Evolutionary conservation across 2,113 vertebrate genomes (phyloP), one percentile per base, ranked within the genome.

Genomic region (Stegostoma tigrinum): DNA sequence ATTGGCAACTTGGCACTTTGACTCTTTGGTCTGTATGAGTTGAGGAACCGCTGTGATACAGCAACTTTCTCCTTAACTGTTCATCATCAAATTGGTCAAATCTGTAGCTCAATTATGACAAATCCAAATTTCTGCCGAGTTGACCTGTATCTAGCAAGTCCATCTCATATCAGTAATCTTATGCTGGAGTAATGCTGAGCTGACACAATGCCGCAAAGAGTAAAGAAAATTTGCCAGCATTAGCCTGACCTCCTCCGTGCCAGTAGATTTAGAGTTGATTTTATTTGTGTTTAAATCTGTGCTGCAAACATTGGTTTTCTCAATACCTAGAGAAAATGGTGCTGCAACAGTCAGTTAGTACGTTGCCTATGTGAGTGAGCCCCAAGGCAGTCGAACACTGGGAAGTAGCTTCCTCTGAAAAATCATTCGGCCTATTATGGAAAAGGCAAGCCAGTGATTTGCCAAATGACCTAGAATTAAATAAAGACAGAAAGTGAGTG

Each of bases 401-500:
- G 52, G 24, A 42, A 86, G 48, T 45, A 86, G 83, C 83, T 86
- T 48, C 83, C 83, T 86, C 42, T 48, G 42, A 86, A 45, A 5
- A 90, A 90, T 90, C 19, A 90, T n/a, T 30, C 0, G 5, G 48
- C 30, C 27, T 55, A 90, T 90, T 64, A 30, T 15, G 48, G 52
- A 61, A 90, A 55, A 30, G 87, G 15, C 24, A 64, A 90, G 30
- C 64, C 7, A 61, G 27, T n/a, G 87, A 55, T 64, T 61, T 90
- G 87, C 27, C 48, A 90, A 52, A 90, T 90, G 52, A 90, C 48
- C 87, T 30, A 90, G 87, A 90, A 90, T 90, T 55, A 90, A 61
- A 90, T 90, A 3, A 61, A 90, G 52, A 90, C 87, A 61, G 87
- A 90, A 61, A 90, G n/a, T 61, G 87, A 90, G 61, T 90, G 87